Percentiles rank a stretch among this genome's conserved stretches.
Conservation (phyloP, 2,113 vertebrate genomes). For the Sinocyclocheilus rhinocerous region DNA sequence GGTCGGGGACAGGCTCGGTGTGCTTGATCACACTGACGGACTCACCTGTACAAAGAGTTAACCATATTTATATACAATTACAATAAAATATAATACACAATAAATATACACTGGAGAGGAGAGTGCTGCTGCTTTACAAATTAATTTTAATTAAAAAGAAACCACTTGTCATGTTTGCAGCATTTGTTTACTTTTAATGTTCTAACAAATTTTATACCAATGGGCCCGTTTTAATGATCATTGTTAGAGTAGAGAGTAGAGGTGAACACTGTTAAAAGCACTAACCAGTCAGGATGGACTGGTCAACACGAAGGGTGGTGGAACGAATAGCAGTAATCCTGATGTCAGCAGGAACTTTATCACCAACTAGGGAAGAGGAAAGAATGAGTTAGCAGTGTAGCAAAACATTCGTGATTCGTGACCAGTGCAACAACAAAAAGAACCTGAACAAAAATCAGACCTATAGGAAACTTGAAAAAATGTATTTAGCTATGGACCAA, state of each 20-base stretch:
- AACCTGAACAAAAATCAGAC: background rate
- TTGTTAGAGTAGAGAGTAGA: background rate
- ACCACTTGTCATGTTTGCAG: background rate
- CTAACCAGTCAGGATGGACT: slow-evolving; percentile 89
- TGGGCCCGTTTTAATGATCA: background rate
- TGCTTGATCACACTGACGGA: slow-evolving; percentile 97
- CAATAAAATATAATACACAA: background rate
- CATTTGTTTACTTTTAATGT: background rate
- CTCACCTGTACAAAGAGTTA: slow-evolving; percentile 79
- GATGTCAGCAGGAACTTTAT: slow-evolving; percentile 93
- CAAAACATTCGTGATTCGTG: slow-evolving; percentile 20
- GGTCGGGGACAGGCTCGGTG: slow-evolving; percentile 86
- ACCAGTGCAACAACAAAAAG: background rate
- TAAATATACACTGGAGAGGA: background rate
- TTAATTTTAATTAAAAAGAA: background rate
- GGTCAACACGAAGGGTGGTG: slow-evolving; percentile 90
- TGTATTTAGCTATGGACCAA: background rate
- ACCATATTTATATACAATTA: background rate
- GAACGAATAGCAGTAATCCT: slow-evolving; percentile 86
- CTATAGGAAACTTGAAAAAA: background rate
- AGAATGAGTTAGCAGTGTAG: background rate
- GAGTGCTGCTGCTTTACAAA: background rate
- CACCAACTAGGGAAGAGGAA: slow-evolving; percentile 79
- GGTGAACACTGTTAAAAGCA: background rate
- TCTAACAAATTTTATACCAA: background rate